phyloP scores from a whole-genome alignment of 2,888 invertebrate species.

The Germaria angustata region DNA sequence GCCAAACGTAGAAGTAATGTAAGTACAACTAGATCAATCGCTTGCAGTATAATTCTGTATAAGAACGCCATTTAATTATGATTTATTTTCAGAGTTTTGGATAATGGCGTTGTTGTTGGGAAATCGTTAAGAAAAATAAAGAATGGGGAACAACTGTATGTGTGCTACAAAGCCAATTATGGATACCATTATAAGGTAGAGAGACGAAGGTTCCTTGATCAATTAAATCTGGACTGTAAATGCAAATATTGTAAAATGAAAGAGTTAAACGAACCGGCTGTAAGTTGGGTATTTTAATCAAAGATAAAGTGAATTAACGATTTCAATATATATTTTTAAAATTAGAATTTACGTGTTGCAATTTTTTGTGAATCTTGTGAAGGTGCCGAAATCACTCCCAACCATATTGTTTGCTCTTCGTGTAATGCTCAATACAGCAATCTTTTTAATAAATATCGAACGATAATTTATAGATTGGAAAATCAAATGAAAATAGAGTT shows the following conservation, averaged over 20 bases:
- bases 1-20: slow-evolving; percentile 69
- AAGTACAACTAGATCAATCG: slow-evolving; percentile 29
- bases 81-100: slow-evolving; percentile 58
- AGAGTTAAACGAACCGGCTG: slow-evolving; percentile 45
- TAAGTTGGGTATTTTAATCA: slow-evolving; percentile 32
- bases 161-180: slow-evolving; percentile 67
- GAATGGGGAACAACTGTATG: slow-evolving; percentile 66
- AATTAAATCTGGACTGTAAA: slow-evolving; percentile 42
- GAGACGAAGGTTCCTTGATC: slow-evolving; percentile 41
- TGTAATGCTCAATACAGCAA: slow-evolving; percentile 63
- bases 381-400: slow-evolving; percentile 57
- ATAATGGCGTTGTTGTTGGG: slow-evolving; percentile 66
- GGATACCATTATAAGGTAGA: slow-evolving; percentile 7
- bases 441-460: slow-evolving; percentile 61
- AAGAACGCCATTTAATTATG: neutral
- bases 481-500: slow-evolving; percentile 54
- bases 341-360: slow-evolving; percentile 63
- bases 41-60: too few species aligned
- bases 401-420: slow-evolving; percentile 50
- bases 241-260: slow-evolving; percentile 56
- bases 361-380: slow-evolving; percentile 67
- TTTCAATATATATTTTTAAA: neutral
- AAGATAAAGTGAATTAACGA: neutral
- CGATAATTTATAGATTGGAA: slow-evolving; percentile 55
- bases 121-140: slow-evolving; percentile 64